phyloP scores from a whole-genome alignment of 2,113 vertebrate genomes.

The Chascanopsetta lugubris region DNA sequence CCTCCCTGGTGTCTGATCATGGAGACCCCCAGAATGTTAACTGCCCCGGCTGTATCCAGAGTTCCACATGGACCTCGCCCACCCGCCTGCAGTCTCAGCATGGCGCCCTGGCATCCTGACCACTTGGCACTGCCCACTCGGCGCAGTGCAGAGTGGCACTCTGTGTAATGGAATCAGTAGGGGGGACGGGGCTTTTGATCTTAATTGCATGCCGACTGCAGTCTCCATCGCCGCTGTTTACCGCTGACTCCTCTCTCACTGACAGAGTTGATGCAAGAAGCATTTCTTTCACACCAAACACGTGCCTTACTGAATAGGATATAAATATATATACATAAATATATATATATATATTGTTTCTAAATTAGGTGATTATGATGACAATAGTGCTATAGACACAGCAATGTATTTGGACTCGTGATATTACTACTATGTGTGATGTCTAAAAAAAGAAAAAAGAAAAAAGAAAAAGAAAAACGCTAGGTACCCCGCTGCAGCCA shows the following conservation, averaged over 20 bases:
- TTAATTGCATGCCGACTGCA: conserved; percentile 78
- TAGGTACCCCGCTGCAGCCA: conserved; percentile 74
- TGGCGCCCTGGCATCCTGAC: conserved; percentile 66
- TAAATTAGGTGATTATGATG: conserved; percentile 73
- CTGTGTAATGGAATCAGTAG: conserved; percentile 77
- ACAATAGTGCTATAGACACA: conserved; percentile 78
- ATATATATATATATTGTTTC: conserved; percentile 63
- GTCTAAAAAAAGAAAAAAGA: no score
- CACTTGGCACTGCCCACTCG: conserved; percentile 76
- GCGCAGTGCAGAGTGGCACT: conserved; percentile 64
- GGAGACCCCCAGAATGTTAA: conserved; percentile 75
- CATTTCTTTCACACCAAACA: conserved; percentile 84
- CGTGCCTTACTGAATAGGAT: conserved; percentile 81
- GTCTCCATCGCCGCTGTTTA: conserved; percentile 69
- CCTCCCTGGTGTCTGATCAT: no score
- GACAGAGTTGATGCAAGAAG: conserved; percentile 77
- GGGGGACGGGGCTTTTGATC: conserved; percentile 76
- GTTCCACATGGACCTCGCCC: conserved; percentile 68
- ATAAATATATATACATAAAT: conserved; percentile 53
- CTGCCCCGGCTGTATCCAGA: conserved; percentile 64
- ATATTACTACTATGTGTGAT: conserved; percentile 73
- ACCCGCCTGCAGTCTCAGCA: conserved; percentile 65
- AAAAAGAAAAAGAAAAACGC: no score
- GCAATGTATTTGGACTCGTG: conserved; percentile 80
- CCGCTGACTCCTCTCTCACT: conserved; percentile 67